Evolutionary conservation across 2,797 vertebrate genomes (phyloP), one percentile per base, ranked within the genome.

Genomic region (Acropternis orthonyx): DNA sequence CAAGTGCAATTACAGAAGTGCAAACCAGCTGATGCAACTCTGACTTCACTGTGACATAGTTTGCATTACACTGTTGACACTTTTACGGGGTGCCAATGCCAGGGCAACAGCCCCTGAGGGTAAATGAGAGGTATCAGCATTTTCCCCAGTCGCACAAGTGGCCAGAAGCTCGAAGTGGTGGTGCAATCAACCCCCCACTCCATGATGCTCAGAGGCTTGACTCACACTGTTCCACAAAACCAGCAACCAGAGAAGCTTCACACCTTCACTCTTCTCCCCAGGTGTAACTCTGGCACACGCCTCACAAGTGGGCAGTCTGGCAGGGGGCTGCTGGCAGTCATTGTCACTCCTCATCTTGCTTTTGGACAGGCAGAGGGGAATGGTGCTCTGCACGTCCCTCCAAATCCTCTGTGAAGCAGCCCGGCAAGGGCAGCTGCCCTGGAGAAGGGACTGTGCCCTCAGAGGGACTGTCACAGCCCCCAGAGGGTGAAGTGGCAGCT

Each of bases 151-250:
- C 37, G 37, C 65, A 24, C 0, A 3, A 22, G 14, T 9, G 81
- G 30, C 72, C 82, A 37, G 78, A 44, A 83, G 59, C 59, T 91
- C 84, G 59, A 91, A 76, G 86, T 26, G 16, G 43, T 36, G 46
- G 34, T 24, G 43, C 48, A 12, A 2, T 18, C 39, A 56, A 46
- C 58, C 37, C 48, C 76, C 39, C 34, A 6, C 54, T 24, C 36
- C 37, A 2, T 1, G 0, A 6, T 12, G 62, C 54, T 86, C 43
- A 0, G 4, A 54, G 85, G 27, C 15, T 6, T 0, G 5, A 22
- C 39, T 49, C 1, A 0, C 0, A 0, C 20, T 26, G 63, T 71
- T 46, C 39, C 41, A 6, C 11, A 14, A 3, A 3, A 7, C 9
- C 6, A 67, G 56, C 0, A 4, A 18, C 30, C 2, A 4, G 18